Base-by-base conservation (phyloP, 2,113 vertebrate genomes). In the Pelusios castaneus region DNA sequence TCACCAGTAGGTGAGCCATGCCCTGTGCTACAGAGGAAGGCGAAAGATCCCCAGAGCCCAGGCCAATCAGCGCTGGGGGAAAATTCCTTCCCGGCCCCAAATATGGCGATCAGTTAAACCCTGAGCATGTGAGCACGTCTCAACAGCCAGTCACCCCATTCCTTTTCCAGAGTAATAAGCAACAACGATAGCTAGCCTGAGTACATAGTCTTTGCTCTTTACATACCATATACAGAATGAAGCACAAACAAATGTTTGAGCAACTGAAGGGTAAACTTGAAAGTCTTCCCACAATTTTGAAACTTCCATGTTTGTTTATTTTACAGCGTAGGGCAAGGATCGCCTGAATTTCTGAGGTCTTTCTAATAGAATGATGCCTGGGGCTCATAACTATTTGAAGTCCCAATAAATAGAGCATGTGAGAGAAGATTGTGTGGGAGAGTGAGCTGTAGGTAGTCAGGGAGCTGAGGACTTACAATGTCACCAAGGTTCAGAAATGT, bases 191-290 rank as follows among this genome's bases (percentile, higher is more conserved):
- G 60, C 58, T 88, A 80, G 5, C 49, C n/a, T 34, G 8, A 82
- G 78, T 80, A 67, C 49, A 85, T 31, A n/a, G 85, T 13, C 11
- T 10, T 13, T 81, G 38, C 85, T 11, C 11, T 10, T 13, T 81
- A 41, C 86, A 21, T 80, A 58, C 60, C 47, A 16, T 51, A 14
- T 16, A 70, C 29, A 34, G 73, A 55, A 82, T 27, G 3, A 16
- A 51, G n/a, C 17, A 80, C 0, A 0, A n/a, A 67, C 34, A 86
- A 0, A 0, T 24, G 55, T 55, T 55, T 86, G 14, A 49, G n/a
- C 80, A 47, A 22, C 51, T 76, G 84, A 16, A 85, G 55, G 51
- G 55, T 17, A 76, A 86, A 11, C 41, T 76, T 55, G 56, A 87
- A 92, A 24, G 29, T 88, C 43, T 58, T 56, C 22, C 52, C 63